Conservation (phyloP, 2,888 invertebrate genomes). For the Xylophagus ater region DNA sequence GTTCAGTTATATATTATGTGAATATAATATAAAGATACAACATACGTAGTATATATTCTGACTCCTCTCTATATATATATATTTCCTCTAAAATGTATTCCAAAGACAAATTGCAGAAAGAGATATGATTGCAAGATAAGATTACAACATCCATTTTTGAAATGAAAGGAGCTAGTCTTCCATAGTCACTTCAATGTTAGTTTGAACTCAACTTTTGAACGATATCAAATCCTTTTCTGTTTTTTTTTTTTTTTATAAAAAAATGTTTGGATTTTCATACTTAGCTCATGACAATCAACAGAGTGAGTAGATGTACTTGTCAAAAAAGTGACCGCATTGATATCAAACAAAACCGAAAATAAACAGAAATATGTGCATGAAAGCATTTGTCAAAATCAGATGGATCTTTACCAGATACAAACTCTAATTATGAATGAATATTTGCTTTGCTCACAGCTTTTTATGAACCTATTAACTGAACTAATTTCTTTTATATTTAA, state of each 20-base stretch:
- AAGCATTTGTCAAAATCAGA: slow-evolving; percentile 15
- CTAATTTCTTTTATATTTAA: too few species aligned
- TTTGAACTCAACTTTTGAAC: too few species aligned
- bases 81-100: slow-evolving; percentile 12
- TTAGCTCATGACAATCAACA: too few species aligned
- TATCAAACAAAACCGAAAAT: slow-evolving; percentile 12
- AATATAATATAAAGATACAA: slow-evolving; percentile 3
- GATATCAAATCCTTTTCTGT: too few species aligned
- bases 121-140: slow-evolving; percentile 15
- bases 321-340: slow-evolving; percentile 12
- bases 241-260: too few species aligned
- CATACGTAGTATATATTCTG: neutral
- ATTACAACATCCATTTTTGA: slow-evolving; percentile 14
- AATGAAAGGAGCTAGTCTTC: slow-evolving; percentile 14
- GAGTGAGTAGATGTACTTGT: slow-evolving; percentile 10
- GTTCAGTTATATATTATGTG: too few species aligned
- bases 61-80: neutral
- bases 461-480: too few species aligned
- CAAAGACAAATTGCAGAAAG: slow-evolving; percentile 17
- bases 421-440: too few species aligned
- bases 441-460: too few species aligned
- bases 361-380: slow-evolving; percentile 14
- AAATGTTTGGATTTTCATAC: too few species aligned
- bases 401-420: too few species aligned
- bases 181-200: slow-evolving; percentile 4